Base-by-base conservation (phyloP, 2,888 invertebrate genomes). In the Unio pictorum region DNA sequence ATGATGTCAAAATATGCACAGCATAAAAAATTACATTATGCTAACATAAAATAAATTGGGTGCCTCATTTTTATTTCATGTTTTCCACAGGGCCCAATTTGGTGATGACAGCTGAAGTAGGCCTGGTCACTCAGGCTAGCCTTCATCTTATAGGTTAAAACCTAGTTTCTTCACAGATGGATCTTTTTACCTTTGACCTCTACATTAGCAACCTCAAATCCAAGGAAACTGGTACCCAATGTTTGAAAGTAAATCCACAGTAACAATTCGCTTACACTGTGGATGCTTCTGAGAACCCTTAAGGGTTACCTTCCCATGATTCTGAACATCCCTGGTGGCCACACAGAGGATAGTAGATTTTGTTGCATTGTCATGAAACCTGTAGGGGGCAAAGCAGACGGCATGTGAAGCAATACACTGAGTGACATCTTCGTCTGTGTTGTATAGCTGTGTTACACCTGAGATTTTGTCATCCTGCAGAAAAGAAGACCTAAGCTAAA, bases 391-490 rank as follows among this genome's bases (percentile, higher is more conserved):
- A 75, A 90, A 89, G 68, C 85, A 85, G 17, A 89, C 88, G 18
- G 88, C 86, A 74, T 90, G 90, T 45, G 89, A 87, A 68, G 84
- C 83, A 64, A 90, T 89, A 75, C 89, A 88, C 80, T 90, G 90
- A 28, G 89, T 89, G 30, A 89, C 84, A 69, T 88, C 85, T 64
- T 88, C 87, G 59, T 88, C 88, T 61, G 83, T 81, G 56, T 87
- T 88, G 81, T 86, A 90, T 55, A 90, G 76, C 81, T 90, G 90
- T 4, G 89, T 89, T 23, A 89, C 76, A 4, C 89, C 90, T 17
- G 86, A 83, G 34, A 90, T 89, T 66, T 83, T 79, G 61, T 88
- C 86, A 68, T 89, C 88, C 90, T 90, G 76, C 15, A 80, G 69
- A 23, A 67, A 18, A 20, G 68, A 26, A 69, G 55, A 65, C 45